phyloP scores from a whole-genome alignment of 1,140 invertebrate species.

The Oppia nitens region DNA sequence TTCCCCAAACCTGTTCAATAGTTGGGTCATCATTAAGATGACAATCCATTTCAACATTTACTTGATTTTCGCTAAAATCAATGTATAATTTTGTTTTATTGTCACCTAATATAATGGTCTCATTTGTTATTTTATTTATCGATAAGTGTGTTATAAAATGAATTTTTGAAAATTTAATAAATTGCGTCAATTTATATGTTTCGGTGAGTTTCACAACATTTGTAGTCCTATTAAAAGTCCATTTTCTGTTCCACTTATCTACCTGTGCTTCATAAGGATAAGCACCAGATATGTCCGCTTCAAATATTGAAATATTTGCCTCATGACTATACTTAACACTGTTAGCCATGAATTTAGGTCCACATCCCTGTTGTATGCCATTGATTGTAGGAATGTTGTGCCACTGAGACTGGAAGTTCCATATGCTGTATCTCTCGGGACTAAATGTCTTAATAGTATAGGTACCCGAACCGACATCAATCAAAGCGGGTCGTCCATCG shows the following conservation, averaged over 20 bases:
- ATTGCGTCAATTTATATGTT: neutral
- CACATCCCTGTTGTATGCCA: neutral
- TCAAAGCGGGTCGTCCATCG: neutral
- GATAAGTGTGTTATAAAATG: slow-evolving; percentile 1
- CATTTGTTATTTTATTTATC: too few relatives aligned
- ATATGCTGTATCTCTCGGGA: neutral
- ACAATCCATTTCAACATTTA: too few relatives aligned
- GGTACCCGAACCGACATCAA: neutral
- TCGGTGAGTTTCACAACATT: neutral
- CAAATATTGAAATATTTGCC: neutral
- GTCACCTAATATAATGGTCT: too few relatives aligned
- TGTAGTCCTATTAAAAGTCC: neutral
- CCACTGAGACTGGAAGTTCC: neutral
- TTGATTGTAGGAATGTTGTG: slow-evolving; percentile 8
- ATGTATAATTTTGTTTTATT: too few relatives aligned
- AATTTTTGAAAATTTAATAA: neutral
- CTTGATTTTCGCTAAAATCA: too few relatives aligned
- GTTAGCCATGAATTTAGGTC: neutral
- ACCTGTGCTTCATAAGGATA: neutral
- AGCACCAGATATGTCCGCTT: neutral
- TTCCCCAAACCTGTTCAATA: too few relatives aligned
- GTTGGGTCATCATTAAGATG: too few relatives aligned
- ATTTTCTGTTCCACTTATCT: neutral
- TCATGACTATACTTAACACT: neutral
- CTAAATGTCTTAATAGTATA: slow-evolving; percentile 3